Base-by-base conservation (phyloP, 2,888 invertebrate species). In the Lasioglossum leucozonium region DNA sequence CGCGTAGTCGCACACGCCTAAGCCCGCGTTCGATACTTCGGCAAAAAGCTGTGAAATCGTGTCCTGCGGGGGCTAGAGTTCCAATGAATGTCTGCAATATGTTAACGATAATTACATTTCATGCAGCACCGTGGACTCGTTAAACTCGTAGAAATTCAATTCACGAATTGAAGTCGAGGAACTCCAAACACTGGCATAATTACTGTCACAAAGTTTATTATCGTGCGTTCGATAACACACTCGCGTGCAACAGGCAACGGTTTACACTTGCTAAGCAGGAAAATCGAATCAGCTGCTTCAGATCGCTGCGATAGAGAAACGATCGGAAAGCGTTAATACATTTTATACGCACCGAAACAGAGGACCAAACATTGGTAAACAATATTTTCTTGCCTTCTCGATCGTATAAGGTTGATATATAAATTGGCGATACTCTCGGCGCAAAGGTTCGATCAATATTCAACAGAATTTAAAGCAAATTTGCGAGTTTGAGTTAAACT, bases 101-200 rank as follows among this genome's bases (percentile, higher is more conserved):
- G 22, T 34, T 37, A 18, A 37, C 65, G 65, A 34, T 34, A 67
- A 34, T 18, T 67, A 37, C 34, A 37, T 67, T 67, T 67, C 22
- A 37, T 22, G 34, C 4, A 34, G 65, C 37, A 37, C 65, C 34
- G 65, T 37, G 34, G 65, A 67, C 65, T 67, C 65, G 8, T 67
- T 67, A 67, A 67, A 67, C 72, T 26, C 22, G 37, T 26, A 72
- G 72, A 44, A 72, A 30, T 67, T 67, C 65, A 67, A 67, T 67
- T 67, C 30, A 22, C 18, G 34, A 67, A 37, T 67, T 18, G 34
- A 67, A 34, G 65, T 67, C 10, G 34, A 10, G 65, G 10, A 67
- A 67, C 34, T 67, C 34, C 65, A 22, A 37, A 67, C 65, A 67
- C 34, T 22, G 34, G 34, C 22, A 22, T 67, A 67, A 67, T 67